A percentile compares a stretch with the other conserved stretches of the same genome.
phyloP scores from a whole-genome alignment of 2,888 invertebrate genomes.

The Epirrita christyi region DNA sequence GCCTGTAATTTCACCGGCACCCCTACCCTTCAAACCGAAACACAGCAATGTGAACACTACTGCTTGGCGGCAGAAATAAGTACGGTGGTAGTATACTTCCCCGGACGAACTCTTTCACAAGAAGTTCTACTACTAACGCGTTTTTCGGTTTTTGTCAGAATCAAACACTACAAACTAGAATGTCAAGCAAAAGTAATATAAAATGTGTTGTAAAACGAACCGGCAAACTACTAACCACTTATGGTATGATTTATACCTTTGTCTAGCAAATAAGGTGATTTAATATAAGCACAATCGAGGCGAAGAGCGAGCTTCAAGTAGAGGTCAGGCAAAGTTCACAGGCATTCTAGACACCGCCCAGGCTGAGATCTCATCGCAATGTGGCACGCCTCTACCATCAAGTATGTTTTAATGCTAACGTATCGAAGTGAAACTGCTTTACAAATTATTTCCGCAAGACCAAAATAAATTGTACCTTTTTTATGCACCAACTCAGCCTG shows the following conservation, averaged over 20 bases:
- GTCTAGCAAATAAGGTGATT: slow-evolving; percentile 43
- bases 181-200: slow-evolving; percentile 19
- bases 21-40: no score
- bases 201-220: slow-evolving; percentile 10
- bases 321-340: slow-evolving; percentile 67
- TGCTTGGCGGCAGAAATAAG: no score
- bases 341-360: slow-evolving; percentile 47
- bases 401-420: neutral
- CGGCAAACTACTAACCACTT: slow-evolving; percentile 6
- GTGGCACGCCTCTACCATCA: slow-evolving; percentile 42
- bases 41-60: no score
- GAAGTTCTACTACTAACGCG: no score
- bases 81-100: no score
- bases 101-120: no score
- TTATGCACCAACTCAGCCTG: no score
- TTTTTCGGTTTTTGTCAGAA: neutral
- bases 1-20: no score
- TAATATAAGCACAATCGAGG: slow-evolving; percentile 42
- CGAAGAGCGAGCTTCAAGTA: slow-evolving; percentile 46
- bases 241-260: slow-evolving; percentile 31
- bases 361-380: slow-evolving; percentile 41
- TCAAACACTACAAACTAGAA: slow-evolving; percentile 19
- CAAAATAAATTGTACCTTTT: no score
- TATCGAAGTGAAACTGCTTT: neutral
- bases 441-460: no score